Base-by-base conservation (phyloP, 2,888 invertebrate genomes). In the Helicoverpa assulta region DNA sequence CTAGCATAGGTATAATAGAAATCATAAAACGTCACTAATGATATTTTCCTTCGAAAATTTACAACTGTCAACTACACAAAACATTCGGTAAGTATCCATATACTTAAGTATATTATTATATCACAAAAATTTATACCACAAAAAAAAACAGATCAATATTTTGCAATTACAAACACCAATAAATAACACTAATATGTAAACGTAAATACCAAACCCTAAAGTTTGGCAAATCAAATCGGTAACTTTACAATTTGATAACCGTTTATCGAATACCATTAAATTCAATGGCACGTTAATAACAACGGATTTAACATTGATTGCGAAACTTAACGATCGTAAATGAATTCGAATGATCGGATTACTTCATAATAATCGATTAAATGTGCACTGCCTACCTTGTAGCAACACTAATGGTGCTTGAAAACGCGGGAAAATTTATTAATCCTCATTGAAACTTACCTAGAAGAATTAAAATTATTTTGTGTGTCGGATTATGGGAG, bases 321-420 rank as follows among this genome's bases (percentile, higher is more conserved):
- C 21, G n/a, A 56, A 72, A 67, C 43, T 67, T 53, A 18, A 54
- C 47, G 53, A 21, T 55, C 26, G 29, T 10, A 53, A 69, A 65
- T 75, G 16, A 69, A 74, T 64, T 43, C 55, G 12, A 55, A 65
- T 74, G 58, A 61, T 62, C 26, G 54, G 18, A 61, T 52, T 26
- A 21, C 63, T 70, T 76, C 8, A 21, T 61, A 54, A 50, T 77
- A 66, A 73, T 60, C 56, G 52, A 73, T 26, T 67, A 73, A 67
- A 47, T 53, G 18, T 40, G 33, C 54, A 29, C 43, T 40, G 14
- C 26, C 21, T 56, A 47, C 7, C 64, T 52, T 37, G 50, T 53
- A 8, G 12, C 50, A 51, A 61, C 50, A 53, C 21, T 64, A 60
- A 77, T 61, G 56, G n/a, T 19, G 21, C 60, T 50, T 53, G 33